Base-by-base conservation (phyloP, 1,140 invertebrate genomes). In the Leucophenga varia region DNA sequence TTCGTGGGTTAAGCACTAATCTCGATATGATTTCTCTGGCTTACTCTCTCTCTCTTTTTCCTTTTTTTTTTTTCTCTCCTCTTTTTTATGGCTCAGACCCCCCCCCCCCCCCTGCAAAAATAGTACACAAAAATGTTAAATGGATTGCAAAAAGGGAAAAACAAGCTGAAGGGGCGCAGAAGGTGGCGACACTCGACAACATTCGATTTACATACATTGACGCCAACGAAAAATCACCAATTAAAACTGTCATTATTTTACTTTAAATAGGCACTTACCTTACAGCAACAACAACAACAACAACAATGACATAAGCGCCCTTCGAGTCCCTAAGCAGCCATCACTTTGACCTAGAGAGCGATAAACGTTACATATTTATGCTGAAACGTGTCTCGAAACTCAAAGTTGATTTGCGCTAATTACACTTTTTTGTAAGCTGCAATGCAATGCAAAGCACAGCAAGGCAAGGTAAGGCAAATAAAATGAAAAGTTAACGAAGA, bases 401-500 rank as follows among this genome's bases (percentile, higher is more conserved):
- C 52, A 51, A 57, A 56, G 63, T 63, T 67, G 59, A 59, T 67
- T 45, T 59, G 51, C 59, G 64, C 63, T 67, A 67, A 67, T 67
- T 67, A 67, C 63, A 63, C 54, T 67, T 67, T 67, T 63, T 67
- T n/a, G n/a, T n/a, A n/a, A n/a, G n/a, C n/a, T n/a, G n/a, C n/a
- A n/a, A n/a, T n/a, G n/a, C n/a, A n/a, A n/a, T n/a, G n/a, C n/a
- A n/a, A n/a, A n/a, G n/a, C n/a, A n/a, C n/a, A n/a, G n/a, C n/a
- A n/a, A n/a, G n/a, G n/a, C n/a, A n/a, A n/a, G n/a, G 58, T 59
- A 67, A 57, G 54, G 59, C 64, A 54, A n/a, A n/a, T n/a, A n/a
- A n/a, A n/a, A n/a, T n/a, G n/a, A n/a, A n/a, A n/a, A n/a, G n/a
- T n/a, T n/a, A n/a, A n/a, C n/a, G n/a, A n/a, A n/a, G n/a, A n/a